These are phyloP conservation scores for Rhodinocichla rosea DNA, from an alignment of 2,113 vertebrate species.

Conservation along the genomic window DNA sequence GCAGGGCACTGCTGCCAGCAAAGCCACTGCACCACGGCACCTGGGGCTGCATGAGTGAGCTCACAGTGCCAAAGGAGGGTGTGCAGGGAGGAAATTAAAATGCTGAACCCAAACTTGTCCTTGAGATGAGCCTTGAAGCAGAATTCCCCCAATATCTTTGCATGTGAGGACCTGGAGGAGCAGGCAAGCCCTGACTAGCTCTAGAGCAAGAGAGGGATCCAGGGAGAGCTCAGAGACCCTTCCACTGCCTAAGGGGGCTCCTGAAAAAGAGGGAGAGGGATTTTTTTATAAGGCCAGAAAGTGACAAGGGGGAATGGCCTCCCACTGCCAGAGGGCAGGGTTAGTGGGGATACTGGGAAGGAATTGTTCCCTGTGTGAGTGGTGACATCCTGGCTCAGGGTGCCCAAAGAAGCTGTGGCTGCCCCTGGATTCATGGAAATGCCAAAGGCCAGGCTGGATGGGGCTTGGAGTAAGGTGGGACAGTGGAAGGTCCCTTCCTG, in stretches of 20 bases:
- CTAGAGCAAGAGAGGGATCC: background rate
- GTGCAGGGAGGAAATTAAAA: background rate
- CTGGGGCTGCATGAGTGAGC: background rate
- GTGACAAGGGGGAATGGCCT: too few species aligned
- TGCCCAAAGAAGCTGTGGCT: background rate
- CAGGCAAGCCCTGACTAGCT: background rate
- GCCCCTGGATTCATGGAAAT: background rate
- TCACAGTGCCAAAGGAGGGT: background rate
- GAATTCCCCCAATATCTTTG: background rate
- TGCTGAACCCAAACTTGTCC: background rate
- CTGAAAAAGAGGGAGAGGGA: background rate
- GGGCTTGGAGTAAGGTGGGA: background rate
- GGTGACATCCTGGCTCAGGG: background rate
- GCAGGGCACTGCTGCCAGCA: background rate
- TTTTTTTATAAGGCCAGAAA: background rate
- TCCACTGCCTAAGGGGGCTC: background rate
- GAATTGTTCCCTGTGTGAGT: background rate
- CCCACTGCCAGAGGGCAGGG: background rate
- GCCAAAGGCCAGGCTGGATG: fast-evolving
- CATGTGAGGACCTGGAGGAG: background rate
- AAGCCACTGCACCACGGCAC: fast-evolving
- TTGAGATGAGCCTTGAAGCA: background rate
- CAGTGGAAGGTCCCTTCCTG: background rate
- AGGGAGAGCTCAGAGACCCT: background rate
- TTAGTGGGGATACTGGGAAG: background rate